A percentile compares a stretch with the other conserved stretches of the same genome.
Conservation (phyloP, 2,888 invertebrate genomes). For the Silvanus unidentatus region DNA sequence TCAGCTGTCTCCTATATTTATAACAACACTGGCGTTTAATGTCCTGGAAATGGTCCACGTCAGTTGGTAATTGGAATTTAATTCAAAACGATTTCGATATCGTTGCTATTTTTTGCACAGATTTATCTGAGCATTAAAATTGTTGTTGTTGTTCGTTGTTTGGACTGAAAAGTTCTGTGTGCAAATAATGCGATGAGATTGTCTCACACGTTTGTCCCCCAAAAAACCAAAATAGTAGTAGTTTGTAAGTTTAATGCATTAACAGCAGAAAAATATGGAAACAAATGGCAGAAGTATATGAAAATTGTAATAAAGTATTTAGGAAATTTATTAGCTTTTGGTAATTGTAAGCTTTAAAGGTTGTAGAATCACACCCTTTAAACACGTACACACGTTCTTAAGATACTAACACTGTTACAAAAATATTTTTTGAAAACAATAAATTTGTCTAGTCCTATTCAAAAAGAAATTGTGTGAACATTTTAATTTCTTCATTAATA, state of each 20-base stretch:
- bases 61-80: slow-evolving; percentile 13
- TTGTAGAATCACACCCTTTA: slow-evolving; percentile 8
- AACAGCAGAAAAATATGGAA: slow-evolving; percentile 12
- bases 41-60: slow-evolving; percentile 31
- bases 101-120: slow-evolving; percentile 12
- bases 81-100: slow-evolving; percentile 9
- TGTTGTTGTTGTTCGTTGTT: slow-evolving; percentile 9
- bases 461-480: not conserved
- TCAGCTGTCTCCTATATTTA: slow-evolving; percentile 51
- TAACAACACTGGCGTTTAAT: slow-evolving; percentile 71
- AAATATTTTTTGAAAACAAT: slow-evolving; percentile 10
- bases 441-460: slow-evolving; percentile 5
- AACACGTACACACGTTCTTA: not conserved
- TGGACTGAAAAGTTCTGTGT: not conserved
- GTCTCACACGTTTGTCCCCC: not conserved
- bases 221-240: not conserved
- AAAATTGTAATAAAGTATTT: slow-evolving; percentile 7
- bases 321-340: slow-evolving; percentile 22
- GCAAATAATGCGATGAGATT: not conserved
- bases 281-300: slow-evolving; percentile 24
- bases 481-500: not conserved
- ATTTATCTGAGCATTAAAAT: slow-evolving; percentile 14
- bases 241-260: not conserved
- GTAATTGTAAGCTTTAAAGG: slow-evolving; percentile 32
- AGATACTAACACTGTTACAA: slow-evolving; percentile 3